Conservation (phyloP, 2,113 vertebrate genomes). For the Cottus gobio region DNA sequence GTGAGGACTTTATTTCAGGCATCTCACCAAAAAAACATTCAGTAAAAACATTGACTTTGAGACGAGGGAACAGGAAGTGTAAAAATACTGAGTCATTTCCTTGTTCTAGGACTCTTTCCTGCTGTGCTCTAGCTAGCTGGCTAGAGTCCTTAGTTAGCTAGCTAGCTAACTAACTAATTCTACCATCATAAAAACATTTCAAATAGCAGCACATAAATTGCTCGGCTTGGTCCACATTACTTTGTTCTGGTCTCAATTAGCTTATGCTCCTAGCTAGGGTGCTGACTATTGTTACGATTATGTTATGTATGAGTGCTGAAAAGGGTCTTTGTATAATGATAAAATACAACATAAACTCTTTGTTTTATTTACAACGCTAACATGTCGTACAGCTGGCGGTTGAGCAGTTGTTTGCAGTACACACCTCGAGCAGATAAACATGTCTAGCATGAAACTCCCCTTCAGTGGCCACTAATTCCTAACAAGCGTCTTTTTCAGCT, state of each 20-base stretch:
- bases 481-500: slow-evolving; percentile 71
- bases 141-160: background rate
- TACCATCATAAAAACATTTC: background rate
- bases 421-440: slow-evolving; percentile 31
- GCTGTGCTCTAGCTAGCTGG: background rate
- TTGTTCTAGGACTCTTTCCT: background rate
- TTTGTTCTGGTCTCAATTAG: background rate
- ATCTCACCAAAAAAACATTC: background rate
- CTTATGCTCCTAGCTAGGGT: too few species aligned
- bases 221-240: too few species aligned
- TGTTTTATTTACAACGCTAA: background rate
- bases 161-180: background rate
- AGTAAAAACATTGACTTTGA: too few species aligned
- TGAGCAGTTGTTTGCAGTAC: slow-evolving; percentile 4
- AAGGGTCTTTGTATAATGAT: too few species aligned
- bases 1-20: background rate
- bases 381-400: slow-evolving; percentile 9
- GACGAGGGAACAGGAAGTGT: background rate
- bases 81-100: background rate
- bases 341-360: too few species aligned
- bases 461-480: slow-evolving; percentile 14
- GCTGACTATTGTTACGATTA: too few species aligned
- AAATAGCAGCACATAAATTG: background rate
- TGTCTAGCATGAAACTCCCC: slow-evolving; percentile 18
- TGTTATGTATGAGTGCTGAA: too few species aligned